Base-by-base conservation (phyloP, 2,113 vertebrate genomes). In the Ciconia stormi region DNA sequence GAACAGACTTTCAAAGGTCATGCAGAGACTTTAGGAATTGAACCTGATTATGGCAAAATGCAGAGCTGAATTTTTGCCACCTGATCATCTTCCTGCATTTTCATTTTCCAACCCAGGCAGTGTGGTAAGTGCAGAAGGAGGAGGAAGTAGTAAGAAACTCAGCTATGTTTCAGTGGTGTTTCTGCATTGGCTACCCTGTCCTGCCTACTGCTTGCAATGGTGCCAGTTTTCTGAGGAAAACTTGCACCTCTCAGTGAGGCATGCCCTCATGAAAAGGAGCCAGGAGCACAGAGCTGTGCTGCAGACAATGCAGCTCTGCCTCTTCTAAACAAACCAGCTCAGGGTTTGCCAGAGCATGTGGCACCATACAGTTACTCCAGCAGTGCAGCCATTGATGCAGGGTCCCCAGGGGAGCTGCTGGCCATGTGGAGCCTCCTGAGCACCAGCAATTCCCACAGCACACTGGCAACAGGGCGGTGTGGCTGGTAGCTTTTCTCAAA, bases 391-490 rank as follows among this genome's bases (percentile, higher is more conserved):
- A 9, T 19, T 66, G 58, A 8, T 69, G 58, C 21, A 26, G 36
- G 47, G 30, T 61, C 34, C 15, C 26, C 32, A 63, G 52, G 42
- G 34, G 38, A 71, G 42, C 56, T 91, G 42, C 34, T 84, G 82
- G 47, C 40, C 2, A 1, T 10, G 50, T 46, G 88, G 26, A 86
- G 71, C 32, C 50, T 82, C 71, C n/a, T 58, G 62, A 62, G 38
- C 52, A 44, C n/a, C 36, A 53, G 26, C 47, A 77, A 34, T 27
- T 11, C 47, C 16, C 30, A 12, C 38, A 74, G 47, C 23, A 53
- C 6, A 1, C 67, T n/a, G 30, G 13, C 32, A 81, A 30, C 16
- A n/a, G 52, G 13, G 9, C 42, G 4, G 2, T 0, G 0, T 0
- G 6, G 29, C 56, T 46, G 30, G 21, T 11, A 70, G 26, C 50